A percentile compares a stretch with the other conserved stretches of the same genome.
Conservation (phyloP, 92 coral and sea anemone species). For the Pocillopora meandrina region DNA sequence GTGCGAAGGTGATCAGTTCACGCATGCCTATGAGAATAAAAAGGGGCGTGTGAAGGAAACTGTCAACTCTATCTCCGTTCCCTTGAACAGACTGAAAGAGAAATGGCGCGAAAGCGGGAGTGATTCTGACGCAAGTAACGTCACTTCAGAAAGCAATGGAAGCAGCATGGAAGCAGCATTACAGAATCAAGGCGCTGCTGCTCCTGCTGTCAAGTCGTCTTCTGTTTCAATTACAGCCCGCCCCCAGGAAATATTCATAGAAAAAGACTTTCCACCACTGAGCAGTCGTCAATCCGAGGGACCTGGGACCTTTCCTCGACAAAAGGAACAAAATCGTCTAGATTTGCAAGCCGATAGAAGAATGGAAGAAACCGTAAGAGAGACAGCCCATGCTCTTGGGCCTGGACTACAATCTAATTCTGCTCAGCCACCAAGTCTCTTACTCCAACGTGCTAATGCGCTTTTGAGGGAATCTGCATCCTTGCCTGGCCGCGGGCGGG, state of each 20-base stretch:
- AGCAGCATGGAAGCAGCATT: not conserved
- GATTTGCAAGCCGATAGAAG: conserved; percentile 10
- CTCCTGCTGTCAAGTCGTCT: conserved; percentile 12
- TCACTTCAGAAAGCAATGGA: conserved; percentile 14
- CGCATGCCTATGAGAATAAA: conserved; percentile 61
- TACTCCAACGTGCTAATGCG: conserved; percentile 12
- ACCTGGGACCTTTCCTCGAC: conserved; percentile 56
- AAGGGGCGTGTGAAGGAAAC: conserved; percentile 73
- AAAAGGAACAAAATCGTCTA: not conserved
- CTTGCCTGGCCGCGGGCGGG: conserved; percentile 92
- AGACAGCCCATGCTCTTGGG: not conserved
- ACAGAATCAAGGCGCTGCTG: conserved; percentile 1
- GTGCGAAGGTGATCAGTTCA: conserved; percentile 85
- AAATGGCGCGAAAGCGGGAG: conserved; percentile 17
- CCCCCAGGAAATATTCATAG: conserved; percentile 52
- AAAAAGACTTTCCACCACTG: conserved; percentile 89
- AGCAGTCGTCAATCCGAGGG: conserved; percentile 87
- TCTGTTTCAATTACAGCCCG: conserved; percentile 4
- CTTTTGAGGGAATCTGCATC: conserved; percentile 46
- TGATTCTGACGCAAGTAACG: conserved; percentile 20
- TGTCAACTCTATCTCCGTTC: not conserved
- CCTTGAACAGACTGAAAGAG: conserved; percentile 27
- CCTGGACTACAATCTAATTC: conserved; percentile 20
- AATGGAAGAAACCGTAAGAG: not conserved
- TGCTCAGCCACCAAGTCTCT: not conserved